phyloP scores from a whole-genome alignment of 1,140 invertebrate species.

The Atta cephalotes region DNA sequence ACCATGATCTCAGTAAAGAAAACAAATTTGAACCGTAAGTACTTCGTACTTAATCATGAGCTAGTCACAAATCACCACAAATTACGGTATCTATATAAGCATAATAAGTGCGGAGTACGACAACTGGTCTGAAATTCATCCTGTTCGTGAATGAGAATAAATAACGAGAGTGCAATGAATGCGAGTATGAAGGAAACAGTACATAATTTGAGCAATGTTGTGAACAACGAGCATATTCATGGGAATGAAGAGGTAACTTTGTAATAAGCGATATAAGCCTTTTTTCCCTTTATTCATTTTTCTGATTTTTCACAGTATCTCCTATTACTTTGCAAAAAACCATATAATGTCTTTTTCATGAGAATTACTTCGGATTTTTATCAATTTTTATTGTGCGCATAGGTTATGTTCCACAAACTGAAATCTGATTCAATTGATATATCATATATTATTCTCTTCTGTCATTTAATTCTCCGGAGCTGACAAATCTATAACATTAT shows the following conservation, averaged over 20 bases:
- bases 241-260: slow-evolving; percentile 70
- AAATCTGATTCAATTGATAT: not conserved
- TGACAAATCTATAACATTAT: no score
- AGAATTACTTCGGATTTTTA: not conserved
- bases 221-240: slow-evolving; percentile 67
- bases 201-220: slow-evolving; percentile 49
- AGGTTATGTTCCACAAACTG: slow-evolving; percentile 4
- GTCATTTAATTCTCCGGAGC: no score
- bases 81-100: no score
- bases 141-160: not conserved
- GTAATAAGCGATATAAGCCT: not conserved
- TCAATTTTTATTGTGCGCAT: not conserved
- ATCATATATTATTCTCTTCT: no score
- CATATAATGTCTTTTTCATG: not conserved
- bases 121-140: no score
- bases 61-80: no score
- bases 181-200: slow-evolving; percentile 65
- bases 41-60: no score
- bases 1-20: no score
- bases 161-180: slow-evolving; percentile 22
- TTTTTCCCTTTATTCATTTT: not conserved
- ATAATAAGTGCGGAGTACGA: no score
- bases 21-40: no score
- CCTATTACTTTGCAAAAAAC: not conserved
- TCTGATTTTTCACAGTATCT: not conserved